phyloP scores from a whole-genome alignment of 2,888 invertebrate genomes.

The Antitype chi region DNA sequence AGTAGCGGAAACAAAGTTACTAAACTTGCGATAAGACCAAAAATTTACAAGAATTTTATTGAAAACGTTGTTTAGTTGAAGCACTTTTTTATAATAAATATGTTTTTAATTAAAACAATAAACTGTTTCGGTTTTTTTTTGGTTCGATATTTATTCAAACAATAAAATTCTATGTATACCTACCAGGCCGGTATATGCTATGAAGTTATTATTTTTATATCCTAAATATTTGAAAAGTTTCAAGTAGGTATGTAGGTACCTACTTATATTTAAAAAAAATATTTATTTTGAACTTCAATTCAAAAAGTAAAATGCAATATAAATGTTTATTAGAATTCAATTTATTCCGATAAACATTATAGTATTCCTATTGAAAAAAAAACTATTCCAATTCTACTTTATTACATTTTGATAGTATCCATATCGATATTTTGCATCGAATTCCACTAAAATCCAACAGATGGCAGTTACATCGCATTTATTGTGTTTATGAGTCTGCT shows the following conservation, averaged over 20 bases:
- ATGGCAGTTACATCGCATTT: constrained; percentile 51
- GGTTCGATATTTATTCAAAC: background rate
- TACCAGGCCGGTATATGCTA: background rate
- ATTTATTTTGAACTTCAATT: too few species aligned
- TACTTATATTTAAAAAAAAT: too few species aligned
- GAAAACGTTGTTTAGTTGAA: background rate
- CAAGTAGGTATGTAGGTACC: too few species aligned
- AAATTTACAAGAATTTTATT: background rate
- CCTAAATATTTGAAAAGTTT: background rate
- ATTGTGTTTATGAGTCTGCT: background rate
- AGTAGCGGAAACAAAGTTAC: constrained; percentile 75
- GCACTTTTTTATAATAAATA: background rate
- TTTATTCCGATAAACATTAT: constrained; percentile 13
- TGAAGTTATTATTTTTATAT: background rate
- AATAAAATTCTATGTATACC: background rate
- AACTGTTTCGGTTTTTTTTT: too few species aligned
- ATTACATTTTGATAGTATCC: background rate
- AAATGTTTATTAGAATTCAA: constrained; percentile 26
- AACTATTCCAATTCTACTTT: background rate
- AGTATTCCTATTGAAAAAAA: constrained; percentile 9
- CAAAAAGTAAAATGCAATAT: background rate
- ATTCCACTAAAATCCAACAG: constrained; percentile 40
- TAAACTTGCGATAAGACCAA: background rate
- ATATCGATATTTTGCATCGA: constrained; percentile 41
- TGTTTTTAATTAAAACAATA: background rate